Conservation (phyloP, 2,888 invertebrate species). For the Ferrisia virgata region DNA sequence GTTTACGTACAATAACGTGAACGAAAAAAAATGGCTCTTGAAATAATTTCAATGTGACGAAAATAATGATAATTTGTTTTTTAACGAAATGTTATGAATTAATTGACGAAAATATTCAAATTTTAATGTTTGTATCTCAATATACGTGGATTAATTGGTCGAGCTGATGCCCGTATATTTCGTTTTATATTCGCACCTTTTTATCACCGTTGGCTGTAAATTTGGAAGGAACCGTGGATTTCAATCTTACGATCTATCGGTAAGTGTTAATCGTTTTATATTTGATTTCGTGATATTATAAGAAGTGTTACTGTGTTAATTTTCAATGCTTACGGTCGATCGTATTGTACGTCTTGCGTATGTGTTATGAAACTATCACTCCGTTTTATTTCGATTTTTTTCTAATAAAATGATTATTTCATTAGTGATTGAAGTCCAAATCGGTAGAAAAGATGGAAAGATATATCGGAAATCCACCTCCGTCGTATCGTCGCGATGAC, state of each 20-base stretch:
- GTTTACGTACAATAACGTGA: slow-evolving; percentile 37
- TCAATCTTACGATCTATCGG: background rate
- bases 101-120: background rate
- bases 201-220: background rate
- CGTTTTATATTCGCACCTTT: background rate
- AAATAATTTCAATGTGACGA: slow-evolving; percentile 26
- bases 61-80: background rate
- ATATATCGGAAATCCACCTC: slow-evolving; percentile 16
- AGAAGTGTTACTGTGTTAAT: background rate
- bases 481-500: background rate
- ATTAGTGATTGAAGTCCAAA: background rate
- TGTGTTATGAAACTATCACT: background rate
- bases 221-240: background rate
- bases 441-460: background rate
- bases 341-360: background rate
- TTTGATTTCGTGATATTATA: background rate
- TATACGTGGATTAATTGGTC: background rate
- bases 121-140: background rate
- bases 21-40: slow-evolving; percentile 36
- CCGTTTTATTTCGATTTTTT: background rate
- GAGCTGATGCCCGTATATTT: background rate
- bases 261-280: background rate
- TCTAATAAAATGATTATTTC: background rate
- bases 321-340: background rate
- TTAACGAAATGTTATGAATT: background rate